Conservation (phyloP, 2,797 vertebrate genomes). For the Salarias fasciatus region DNA sequence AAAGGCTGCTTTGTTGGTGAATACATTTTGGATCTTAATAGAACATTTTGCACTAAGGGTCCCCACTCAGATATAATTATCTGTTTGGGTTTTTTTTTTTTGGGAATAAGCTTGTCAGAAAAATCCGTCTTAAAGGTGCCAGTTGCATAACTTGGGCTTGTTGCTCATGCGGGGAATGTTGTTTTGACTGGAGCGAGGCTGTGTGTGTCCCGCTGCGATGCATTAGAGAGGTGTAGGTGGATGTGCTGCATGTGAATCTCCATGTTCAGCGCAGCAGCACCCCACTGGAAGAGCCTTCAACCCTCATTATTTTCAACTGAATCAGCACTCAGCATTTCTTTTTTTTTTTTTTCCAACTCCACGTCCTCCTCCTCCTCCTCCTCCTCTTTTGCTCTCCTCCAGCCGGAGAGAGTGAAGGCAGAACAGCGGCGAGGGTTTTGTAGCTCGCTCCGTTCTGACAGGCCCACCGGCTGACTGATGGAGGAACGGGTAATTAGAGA, state of each 20-base stretch:
- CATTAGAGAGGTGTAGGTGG: constrained; percentile 59
- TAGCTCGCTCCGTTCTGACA: constrained; percentile 57
- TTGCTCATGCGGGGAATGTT: constrained; percentile 36
- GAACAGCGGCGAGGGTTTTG: constrained; percentile 51
- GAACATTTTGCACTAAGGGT: constrained; percentile 35
- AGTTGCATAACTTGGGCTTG: constrained; percentile 33
- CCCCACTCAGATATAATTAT: constrained; percentile 43
- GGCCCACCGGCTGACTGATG: constrained; percentile 51
- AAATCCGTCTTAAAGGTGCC: constrained; percentile 40
- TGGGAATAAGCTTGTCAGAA: constrained; percentile 53
- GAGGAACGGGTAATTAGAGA: constrained; percentile 61
- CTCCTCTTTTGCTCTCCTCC: constrained; percentile 19
- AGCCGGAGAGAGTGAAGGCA: constrained; percentile 42
- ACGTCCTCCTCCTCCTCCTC: constrained; percentile 16
- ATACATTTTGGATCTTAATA: constrained; percentile 42
- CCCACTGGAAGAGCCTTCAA: constrained; percentile 65
- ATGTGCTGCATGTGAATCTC: constrained; percentile 57
- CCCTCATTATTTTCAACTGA: constrained; percentile 76
- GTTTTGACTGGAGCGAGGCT: constrained; percentile 46
- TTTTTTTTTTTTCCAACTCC: not conserved
- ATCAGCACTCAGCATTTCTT: constrained; percentile 45
- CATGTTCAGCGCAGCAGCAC: constrained; percentile 51
- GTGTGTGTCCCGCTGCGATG: constrained; percentile 48
- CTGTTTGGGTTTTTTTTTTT: constrained; percentile 33
- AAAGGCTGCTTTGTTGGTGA: constrained; percentile 45